These are phyloP conservation scores for Brachionus koreanus DNA, from an alignment of 1,140 invertebrate genomes.

Conservation along the genomic window DNA sequence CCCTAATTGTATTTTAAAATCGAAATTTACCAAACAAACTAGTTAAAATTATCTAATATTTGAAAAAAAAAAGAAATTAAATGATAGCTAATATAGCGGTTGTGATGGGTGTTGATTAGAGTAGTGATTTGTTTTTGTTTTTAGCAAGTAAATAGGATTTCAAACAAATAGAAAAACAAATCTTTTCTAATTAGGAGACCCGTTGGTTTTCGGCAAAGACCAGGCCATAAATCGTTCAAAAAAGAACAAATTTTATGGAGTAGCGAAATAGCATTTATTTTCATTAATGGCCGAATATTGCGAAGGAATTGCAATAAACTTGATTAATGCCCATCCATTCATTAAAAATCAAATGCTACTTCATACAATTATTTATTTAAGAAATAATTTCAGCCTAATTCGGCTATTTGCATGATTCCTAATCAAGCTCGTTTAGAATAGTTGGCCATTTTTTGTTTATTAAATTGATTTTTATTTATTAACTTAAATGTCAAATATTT, in stretches of 20 bases:
- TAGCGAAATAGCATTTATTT: neutral
- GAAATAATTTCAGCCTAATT: neutral
- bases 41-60: conserved; percentile 26
- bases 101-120: neutral
- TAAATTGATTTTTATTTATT: neutral
- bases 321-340: neutral
- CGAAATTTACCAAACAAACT: conserved; percentile 19
- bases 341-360: conserved; percentile 9
- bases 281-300: conserved; percentile 1
- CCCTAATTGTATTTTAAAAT: conserved; percentile 27
- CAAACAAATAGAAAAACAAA: neutral
- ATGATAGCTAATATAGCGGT: neutral
- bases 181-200: neutral
- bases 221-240: neutral
- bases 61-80: neutral
- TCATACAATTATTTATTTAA: neutral
- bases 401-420: neutral
- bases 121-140: neutral
- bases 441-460: neutral
- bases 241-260: neutral
- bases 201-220: neutral
- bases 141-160: neutral
- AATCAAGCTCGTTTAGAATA: neutral
- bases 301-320: neutral
- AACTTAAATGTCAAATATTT: conserved; percentile 2